phyloP scores from a whole-genome alignment of 2,797 vertebrate species.

The Melanotaenia parkinsoni region DNA sequence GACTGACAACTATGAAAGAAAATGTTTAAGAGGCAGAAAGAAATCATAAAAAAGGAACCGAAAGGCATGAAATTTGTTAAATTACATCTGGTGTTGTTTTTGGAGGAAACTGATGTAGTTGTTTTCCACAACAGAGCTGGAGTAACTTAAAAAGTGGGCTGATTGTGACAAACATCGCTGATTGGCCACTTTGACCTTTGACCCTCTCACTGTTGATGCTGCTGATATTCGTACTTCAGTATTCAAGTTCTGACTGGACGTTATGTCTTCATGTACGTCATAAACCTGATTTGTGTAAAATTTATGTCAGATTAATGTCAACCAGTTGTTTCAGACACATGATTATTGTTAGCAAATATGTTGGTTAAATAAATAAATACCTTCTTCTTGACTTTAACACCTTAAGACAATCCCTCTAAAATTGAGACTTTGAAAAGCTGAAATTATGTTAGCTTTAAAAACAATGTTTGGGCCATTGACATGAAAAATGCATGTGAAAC shows the following conservation, averaged over 20 bases:
- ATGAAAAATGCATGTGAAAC: no score
- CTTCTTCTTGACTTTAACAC: not conserved
- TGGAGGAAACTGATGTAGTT: conserved; percentile 11
- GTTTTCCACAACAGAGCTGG: not conserved
- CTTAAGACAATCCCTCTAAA: no score
- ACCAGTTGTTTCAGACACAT: not conserved
- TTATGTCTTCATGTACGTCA: not conserved
- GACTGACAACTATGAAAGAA: conserved; percentile 46
- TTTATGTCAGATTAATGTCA: not conserved
- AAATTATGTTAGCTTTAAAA: not conserved
- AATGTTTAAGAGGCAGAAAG: not conserved
- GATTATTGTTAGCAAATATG: not conserved
- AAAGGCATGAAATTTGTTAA: conserved; percentile 22
- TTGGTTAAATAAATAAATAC: not conserved
- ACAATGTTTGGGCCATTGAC: not conserved
- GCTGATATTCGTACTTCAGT: conserved; percentile 19
- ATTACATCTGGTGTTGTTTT: conserved; percentile 3
- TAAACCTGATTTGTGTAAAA: not conserved
- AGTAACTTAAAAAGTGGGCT: conserved; percentile 20
- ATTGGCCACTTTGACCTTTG: conserved; percentile 49
- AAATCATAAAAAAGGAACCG: conserved; percentile 1
- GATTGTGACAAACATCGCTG: conserved; percentile 5
- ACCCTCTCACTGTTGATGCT: conserved; percentile 22
- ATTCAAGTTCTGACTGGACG: conserved; percentile 1
- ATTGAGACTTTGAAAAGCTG: not conserved